A percentile compares a stretch with the other conserved stretches of the same genome.
Evolutionary conservation across 2,113 vertebrate species (phyloP).

Genomic region (Lamprotornis superbus): DNA sequence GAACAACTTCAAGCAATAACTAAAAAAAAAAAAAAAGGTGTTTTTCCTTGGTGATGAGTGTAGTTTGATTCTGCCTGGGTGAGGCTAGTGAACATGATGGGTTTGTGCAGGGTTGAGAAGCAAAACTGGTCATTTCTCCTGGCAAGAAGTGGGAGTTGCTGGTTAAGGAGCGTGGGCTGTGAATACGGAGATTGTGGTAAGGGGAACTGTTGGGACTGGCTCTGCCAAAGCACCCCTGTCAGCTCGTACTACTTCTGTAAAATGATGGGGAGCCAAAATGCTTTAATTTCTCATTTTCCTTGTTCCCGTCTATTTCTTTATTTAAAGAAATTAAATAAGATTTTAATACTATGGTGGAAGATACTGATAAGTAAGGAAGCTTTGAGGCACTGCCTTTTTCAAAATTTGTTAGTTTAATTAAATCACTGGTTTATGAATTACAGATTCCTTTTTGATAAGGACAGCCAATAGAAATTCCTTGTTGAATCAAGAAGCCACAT

Average conservation of each 20-base stretch:
- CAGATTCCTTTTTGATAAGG: neutral
- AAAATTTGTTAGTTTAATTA: neutral
- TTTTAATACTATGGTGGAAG: neutral
- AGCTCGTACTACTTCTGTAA: neutral
- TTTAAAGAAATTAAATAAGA: neutral
- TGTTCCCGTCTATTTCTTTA: neutral
- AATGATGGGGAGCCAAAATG: neutral
- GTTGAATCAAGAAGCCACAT: neutral
- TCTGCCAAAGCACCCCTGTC: neutral
- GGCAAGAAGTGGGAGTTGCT: neutral
- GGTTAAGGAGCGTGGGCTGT: neutral
- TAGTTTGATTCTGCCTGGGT: neutral
- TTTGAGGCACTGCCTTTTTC: neutral
- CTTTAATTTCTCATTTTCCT: neutral
- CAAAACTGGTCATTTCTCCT: neutral
- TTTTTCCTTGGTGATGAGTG: neutral
- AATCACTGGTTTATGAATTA: neutral
- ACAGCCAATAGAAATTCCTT: neutral
- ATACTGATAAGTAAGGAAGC: neutral
- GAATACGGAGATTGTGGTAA: neutral
- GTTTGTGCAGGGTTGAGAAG: neutral
- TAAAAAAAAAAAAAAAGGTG: neutral
- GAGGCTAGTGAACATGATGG: fast-evolving
- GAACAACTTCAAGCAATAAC: neutral
- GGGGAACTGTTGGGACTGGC: neutral